Evolutionary conservation across 35 echinoderm and acorn worm species (phyloP).

Genomic region (Hemicentrotus pulcherrimus): DNA sequence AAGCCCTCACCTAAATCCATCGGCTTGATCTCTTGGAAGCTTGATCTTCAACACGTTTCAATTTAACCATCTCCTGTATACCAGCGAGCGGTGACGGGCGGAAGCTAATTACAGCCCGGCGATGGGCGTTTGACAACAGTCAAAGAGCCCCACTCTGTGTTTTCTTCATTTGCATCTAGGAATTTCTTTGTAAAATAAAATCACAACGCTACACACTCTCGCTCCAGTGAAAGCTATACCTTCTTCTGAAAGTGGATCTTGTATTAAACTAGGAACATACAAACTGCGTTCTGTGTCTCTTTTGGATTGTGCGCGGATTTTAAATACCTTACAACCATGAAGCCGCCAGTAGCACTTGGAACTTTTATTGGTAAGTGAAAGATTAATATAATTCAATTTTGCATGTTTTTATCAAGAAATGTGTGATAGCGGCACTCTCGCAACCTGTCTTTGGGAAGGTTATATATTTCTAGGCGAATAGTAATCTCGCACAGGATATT

Average conservation of each 20-base stretch:
- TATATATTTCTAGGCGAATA: too few relatives aligned
- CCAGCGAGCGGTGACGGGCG: background rate
- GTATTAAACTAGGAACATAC: background rate
- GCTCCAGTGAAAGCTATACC: background rate
- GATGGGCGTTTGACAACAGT: background rate
- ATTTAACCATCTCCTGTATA: background rate
- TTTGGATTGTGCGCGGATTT: background rate
- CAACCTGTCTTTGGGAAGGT: too few relatives aligned
- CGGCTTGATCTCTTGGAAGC: background rate
- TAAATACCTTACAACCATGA: background rate
- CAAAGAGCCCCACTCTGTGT: background rate
- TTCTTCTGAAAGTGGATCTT: background rate
- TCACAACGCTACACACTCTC: background rate
- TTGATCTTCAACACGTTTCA: background rate
- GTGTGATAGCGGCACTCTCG: too few relatives aligned
- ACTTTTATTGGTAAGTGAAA: background rate
- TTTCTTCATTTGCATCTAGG: background rate
- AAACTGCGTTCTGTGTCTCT: background rate
- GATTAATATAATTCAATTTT: background rate
- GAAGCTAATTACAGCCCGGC: background rate
- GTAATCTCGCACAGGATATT: too few relatives aligned
- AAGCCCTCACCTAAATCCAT: background rate
- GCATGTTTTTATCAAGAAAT: too few relatives aligned
- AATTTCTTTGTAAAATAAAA: background rate
- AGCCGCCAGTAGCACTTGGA: background rate